phyloP scores from a whole-genome alignment of 2,113 vertebrate species.

The Hipposideros armiger region DNA sequence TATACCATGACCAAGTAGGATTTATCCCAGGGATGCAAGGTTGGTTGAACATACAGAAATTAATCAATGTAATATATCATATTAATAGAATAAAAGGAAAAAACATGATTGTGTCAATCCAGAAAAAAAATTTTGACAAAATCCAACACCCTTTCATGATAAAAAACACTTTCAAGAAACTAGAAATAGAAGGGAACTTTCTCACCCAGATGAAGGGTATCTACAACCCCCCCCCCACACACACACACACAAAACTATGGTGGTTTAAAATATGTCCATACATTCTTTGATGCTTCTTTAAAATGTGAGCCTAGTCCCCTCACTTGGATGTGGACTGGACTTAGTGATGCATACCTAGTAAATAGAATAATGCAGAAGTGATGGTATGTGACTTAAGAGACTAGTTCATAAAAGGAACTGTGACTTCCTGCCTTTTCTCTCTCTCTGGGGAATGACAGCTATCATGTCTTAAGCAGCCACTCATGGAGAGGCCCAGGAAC shows the following conservation, averaged over 20 bases:
- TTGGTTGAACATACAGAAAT: background rate
- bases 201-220: background rate
- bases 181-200: background rate
- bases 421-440: background rate
- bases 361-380: background rate
- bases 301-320: background rate
- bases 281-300: background rate
- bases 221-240: background rate
- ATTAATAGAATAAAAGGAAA: background rate
- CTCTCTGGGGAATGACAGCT: background rate
- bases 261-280: background rate
- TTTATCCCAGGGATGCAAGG: background rate
- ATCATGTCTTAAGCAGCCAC: background rate
- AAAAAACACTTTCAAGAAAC: background rate
- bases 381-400: background rate
- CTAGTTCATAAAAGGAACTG: background rate
- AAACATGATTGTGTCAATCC: background rate
- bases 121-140: conserved; percentile 3
- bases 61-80: background rate
- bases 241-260: background rate
- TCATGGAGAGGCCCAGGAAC: background rate
- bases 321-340: background rate
- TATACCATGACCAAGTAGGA: background rate
- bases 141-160: background rate
- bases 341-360: background rate